phyloP scores from a whole-genome alignment of 2,888 invertebrate species.

The Drosophila pseudotakahashii region DNA sequence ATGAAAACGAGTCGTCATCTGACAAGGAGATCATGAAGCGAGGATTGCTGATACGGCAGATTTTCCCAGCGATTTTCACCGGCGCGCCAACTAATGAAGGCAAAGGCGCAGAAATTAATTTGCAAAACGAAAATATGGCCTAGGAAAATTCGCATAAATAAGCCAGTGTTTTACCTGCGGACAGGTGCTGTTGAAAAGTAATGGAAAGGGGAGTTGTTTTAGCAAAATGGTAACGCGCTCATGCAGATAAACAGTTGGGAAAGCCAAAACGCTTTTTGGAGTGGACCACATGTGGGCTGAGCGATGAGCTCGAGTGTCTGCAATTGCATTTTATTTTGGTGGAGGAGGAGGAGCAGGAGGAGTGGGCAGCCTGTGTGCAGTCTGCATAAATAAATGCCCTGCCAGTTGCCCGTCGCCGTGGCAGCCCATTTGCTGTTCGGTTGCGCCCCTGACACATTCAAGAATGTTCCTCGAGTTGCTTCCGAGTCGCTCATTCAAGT shows the following conservation, averaged over 20 bases:
- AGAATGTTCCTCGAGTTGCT: slow-evolving; percentile 53
- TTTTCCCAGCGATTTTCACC: slow-evolving; percentile 42
- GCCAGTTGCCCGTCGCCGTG: slow-evolving; percentile 38
- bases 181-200: slow-evolving; percentile 15
- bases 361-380: slow-evolving; percentile 3
- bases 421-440: slow-evolving; percentile 24
- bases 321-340: slow-evolving; percentile 22
- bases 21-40: slow-evolving; percentile 41
- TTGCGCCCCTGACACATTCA: slow-evolving; percentile 52
- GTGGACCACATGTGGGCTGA: slow-evolving; percentile 68
- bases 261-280: slow-evolving; percentile 61
- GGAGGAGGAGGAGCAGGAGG: background rate
- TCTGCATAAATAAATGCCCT: slow-evolving; percentile 33
- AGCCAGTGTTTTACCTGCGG: slow-evolving; percentile 17
- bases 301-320: slow-evolving; percentile 45
- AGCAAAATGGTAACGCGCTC: slow-evolving; percentile 52
- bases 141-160: slow-evolving; percentile 42
- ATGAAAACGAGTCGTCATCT: slow-evolving; percentile 45
- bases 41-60: slow-evolving; percentile 35
- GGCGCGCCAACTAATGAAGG: slow-evolving; percentile 59
- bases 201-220: slow-evolving; percentile 46
- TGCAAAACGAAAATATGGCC: slow-evolving; percentile 54
- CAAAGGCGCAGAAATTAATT: slow-evolving; percentile 63
- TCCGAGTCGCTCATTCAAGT: slow-evolving; percentile 44
- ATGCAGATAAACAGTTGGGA: slow-evolving; percentile 76